Base-by-base conservation (phyloP, 2,888 invertebrate species). In the Erebia palarica region DNA sequence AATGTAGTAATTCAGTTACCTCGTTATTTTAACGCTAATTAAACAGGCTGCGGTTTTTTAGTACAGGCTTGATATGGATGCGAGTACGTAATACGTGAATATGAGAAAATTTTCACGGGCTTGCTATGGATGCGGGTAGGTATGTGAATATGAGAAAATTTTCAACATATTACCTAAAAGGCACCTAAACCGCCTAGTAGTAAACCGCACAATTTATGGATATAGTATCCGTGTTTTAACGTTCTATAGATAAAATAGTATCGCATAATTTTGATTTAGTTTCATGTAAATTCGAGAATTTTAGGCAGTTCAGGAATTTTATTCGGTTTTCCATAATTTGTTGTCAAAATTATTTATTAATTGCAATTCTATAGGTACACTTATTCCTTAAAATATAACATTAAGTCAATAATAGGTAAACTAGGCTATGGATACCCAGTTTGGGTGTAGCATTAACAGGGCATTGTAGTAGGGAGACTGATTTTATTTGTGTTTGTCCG, bases 11-110 rank as follows among this genome's bases (percentile, higher is more conserved):
- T 85, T 85, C 81, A 84, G 86, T 88, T 85, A 87, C 89, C 82
- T 90, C 90, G 87, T 91, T 91, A 91, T 92, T 90, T 91, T 91
- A 87, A 89, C 87, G 91, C 87, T 88, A 91, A 91, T 91, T 91
- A 90, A 87, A 84, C 85, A 67, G 75, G 73, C 77, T 82, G 86
- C 82, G 86, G 84, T 83, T 85, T 84, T 84, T 88, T 44, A 84
- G 80, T 79, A 79, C 78, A 76, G 72, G 76, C 75, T 76, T 75
- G 3, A 27, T 27, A 27, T 27, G 21, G 21, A 9, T 53, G 82
- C 82, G 80, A 76, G 36, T 36, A 36, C 7, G 78, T n/a, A n/a
- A n/a, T 83, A 82, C 78, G 79, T 75, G 80, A 76, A 69, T 79
- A 71, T 61, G 42, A 72, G 21, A 72, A 72, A 74, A 70, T 69